These are phyloP conservation scores for Temnothorax ravouxi DNA, from an alignment of 2,888 invertebrate species.

Conservation along the genomic window DNA sequence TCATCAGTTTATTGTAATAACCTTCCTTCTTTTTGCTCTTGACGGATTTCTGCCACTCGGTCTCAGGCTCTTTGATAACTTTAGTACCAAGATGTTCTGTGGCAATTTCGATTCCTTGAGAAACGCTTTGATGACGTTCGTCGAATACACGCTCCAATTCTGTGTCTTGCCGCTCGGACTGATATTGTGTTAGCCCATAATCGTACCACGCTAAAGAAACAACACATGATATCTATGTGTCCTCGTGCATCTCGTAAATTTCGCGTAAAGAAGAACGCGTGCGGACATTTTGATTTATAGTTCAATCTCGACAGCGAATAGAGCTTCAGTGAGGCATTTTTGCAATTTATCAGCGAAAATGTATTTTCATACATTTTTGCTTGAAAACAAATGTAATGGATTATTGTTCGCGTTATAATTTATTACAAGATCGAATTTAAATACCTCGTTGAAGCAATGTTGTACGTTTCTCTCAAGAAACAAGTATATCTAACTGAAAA, in stretches of 20 bases:
- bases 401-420: not conserved
- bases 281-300: conserved; percentile 43
- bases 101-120: conserved; percentile 89
- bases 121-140: conserved; percentile 91
- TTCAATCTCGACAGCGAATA: conserved; percentile 38
- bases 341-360: not conserved
- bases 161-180: conserved; percentile 93
- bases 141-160: conserved; percentile 96
- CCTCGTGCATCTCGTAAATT: conserved; percentile 35
- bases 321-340: not conserved
- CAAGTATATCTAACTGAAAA: conserved; percentile 57
- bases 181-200: conserved; percentile 94
- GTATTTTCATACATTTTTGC: not conserved
- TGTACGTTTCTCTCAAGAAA: conserved; percentile 47
- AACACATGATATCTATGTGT: conserved; percentile 70
- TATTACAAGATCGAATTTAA: not conserved
- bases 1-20: conserved; percentile 93
- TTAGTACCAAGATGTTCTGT: conserved; percentile 89
- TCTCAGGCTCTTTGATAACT: conserved; percentile 91
- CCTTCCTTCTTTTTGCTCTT: conserved; percentile 94
- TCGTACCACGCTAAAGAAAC: conserved; percentile 95
- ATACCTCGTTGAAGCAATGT: conserved; percentile 24
- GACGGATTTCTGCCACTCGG: conserved; percentile 95
- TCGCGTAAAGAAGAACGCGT: conserved; percentile 62
- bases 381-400: not conserved